Evolutionary conservation across 2,888 invertebrate genomes (phyloP).

Genomic region (Prenolepis imparis): DNA sequence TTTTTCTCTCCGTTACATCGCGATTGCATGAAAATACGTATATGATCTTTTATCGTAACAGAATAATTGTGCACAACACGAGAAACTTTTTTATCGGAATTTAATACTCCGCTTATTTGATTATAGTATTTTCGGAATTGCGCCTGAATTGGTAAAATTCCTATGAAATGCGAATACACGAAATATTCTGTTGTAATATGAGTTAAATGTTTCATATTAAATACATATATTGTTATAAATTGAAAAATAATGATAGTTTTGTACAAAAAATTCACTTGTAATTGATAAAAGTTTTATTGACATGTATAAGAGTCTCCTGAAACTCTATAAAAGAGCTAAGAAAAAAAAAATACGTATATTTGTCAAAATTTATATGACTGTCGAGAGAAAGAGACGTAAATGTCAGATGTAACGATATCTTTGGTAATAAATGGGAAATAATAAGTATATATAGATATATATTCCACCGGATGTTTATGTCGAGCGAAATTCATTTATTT

Average conservation of each 20-base stretch:
- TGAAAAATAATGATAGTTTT: not conserved
- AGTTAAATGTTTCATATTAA: not conserved
- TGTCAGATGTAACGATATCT: not conserved
- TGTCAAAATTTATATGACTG: not conserved
- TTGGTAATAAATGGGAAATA: not conserved
- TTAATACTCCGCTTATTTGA: not conserved
- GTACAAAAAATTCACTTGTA: not conserved
- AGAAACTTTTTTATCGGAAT: slow-evolving; percentile 10
- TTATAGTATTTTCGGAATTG: not conserved
- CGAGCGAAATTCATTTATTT: not conserved
- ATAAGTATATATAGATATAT: not conserved
- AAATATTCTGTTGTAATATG: not conserved
- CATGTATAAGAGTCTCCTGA: not conserved
- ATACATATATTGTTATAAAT: not conserved
- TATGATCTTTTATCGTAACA: not conserved
- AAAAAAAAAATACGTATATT: not conserved
- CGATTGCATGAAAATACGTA: not conserved
- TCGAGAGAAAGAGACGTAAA: not conserved
- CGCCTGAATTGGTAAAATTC: not conserved
- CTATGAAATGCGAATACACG: not conserved
- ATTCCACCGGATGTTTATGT: not conserved
- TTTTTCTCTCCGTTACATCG: not conserved
- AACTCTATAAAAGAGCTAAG: not conserved
- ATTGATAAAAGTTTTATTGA: not conserved
- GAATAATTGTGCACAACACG: slow-evolving; percentile 8